Conservation (phyloP, 1,140 invertebrate genomes). For the Procambarus clarkii region DNA sequence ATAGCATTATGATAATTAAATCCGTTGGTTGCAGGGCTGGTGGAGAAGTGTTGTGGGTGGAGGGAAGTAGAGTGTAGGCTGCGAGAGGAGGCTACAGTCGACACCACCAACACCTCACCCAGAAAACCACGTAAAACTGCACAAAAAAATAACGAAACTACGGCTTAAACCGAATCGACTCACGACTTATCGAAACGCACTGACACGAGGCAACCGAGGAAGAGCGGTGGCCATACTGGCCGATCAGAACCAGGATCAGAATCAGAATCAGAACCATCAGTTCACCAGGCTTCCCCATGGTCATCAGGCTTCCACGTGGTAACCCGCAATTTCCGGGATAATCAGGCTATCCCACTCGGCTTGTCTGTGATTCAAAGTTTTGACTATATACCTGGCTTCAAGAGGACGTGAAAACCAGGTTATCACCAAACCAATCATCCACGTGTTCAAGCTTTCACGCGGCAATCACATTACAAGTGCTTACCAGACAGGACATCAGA, state of each 20-base stretch:
- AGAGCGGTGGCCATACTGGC: background rate
- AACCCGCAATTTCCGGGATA: too few relatives aligned
- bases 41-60: conserved; percentile 16
- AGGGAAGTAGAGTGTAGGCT: background rate
- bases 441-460: too few relatives aligned
- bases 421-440: too few relatives aligned
- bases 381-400: too few relatives aligned
- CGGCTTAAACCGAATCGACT: background rate
- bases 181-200: conserved; percentile 35
- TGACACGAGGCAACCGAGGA: background rate
- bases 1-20: too few relatives aligned
- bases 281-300: background rate
- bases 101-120: conserved; percentile 24
- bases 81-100: background rate
- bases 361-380: too few relatives aligned
- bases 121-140: background rate
- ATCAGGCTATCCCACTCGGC: too few relatives aligned
- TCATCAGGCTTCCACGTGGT: background rate
- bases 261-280: too few relatives aligned
- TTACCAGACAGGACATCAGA: too few relatives aligned
- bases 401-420: too few relatives aligned
- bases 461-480: too few relatives aligned
- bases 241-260: background rate
- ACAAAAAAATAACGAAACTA: conserved; percentile 19
- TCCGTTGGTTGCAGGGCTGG: background rate